These are phyloP conservation scores for Neosalanx taihuensis DNA, from an alignment of 2,797 vertebrate genomes.

Conservation along the genomic window DNA sequence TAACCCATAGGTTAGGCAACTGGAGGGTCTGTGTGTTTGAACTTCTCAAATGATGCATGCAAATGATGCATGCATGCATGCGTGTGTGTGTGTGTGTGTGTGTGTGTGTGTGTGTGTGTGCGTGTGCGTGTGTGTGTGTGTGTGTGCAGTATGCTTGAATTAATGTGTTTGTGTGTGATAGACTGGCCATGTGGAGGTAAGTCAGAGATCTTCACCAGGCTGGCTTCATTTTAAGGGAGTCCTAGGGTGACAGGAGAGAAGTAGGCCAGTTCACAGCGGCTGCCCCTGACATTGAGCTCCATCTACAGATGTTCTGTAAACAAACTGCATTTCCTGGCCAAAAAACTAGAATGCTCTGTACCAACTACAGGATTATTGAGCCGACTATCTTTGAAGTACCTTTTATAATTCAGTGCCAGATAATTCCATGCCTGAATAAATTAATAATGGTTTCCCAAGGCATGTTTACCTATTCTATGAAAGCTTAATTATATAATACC, in stretches of 20 bases:
- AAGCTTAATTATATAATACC: conserved; percentile 9
- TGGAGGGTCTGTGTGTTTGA: background rate
- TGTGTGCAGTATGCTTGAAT: background rate
- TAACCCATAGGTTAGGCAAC: background rate
- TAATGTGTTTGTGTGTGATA: background rate
- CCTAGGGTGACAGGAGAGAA: conserved; percentile 25
- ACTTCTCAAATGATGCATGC: background rate
- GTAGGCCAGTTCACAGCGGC: conserved; percentile 22
- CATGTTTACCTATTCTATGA: conserved; percentile 2
- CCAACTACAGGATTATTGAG: background rate
- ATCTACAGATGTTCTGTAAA: conserved; percentile 18
- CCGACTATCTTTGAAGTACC: conserved; percentile 1
- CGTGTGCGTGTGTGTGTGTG: conserved; percentile 10
- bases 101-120: background rate
- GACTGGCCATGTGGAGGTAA: background rate
- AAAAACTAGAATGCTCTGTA: background rate
- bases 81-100: conserved; percentile 2
- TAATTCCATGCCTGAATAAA: conserved; percentile 15
- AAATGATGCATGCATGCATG: conserved; percentile 29
- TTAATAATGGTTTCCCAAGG: conserved; percentile 15
- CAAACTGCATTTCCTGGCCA: background rate
- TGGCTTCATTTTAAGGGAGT: background rate
- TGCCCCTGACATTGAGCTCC: conserved; percentile 2
- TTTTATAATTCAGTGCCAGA: background rate
- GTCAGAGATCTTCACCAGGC: background rate